These are phyloP conservation scores for Cotesia vestalis DNA, from an alignment of 1,140 invertebrate species.

Conservation along the genomic window DNA sequence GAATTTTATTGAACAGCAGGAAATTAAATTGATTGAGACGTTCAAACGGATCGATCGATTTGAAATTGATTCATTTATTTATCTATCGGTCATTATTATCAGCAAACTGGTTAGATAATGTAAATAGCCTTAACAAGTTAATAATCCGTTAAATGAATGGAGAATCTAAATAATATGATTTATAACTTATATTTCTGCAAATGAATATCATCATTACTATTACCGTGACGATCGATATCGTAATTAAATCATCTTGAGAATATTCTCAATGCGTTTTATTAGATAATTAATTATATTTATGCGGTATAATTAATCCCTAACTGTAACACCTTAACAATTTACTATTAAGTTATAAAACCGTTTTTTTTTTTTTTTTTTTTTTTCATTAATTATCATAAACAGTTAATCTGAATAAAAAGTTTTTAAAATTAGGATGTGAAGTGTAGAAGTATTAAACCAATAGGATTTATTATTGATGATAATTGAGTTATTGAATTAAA, in stretches of 20 bases:
- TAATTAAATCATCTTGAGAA: conserved; percentile 11
- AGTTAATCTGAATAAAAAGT: too few species aligned
- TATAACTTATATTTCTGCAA: too few species aligned
- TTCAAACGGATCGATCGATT: background rate
- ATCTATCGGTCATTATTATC: background rate
- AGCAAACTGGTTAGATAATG: conserved; percentile 23
- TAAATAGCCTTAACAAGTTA: conserved; percentile 5
- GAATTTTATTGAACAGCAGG: too few species aligned
- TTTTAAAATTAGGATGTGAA: background rate
- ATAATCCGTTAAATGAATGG: background rate
- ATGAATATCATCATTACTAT: too few species aligned
- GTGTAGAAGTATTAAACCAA: background rate
- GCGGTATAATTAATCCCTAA: too few species aligned
- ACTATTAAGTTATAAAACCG: background rate
- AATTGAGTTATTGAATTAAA: background rate
- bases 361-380: background rate
- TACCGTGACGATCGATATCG: background rate
- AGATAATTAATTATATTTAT: too few species aligned
- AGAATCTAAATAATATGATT: too few species aligned
- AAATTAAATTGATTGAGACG: conserved; percentile 1
- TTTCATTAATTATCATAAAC: background rate
- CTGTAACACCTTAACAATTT: background rate
- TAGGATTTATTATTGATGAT: background rate
- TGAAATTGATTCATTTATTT: conserved; percentile 20
- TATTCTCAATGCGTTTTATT: background rate